Percentiles rank a stretch among this genome's conserved stretches.
Evolutionary conservation across 2,888 invertebrate species (phyloP).

Genomic region (Onthophagus sagittarius): DNA sequence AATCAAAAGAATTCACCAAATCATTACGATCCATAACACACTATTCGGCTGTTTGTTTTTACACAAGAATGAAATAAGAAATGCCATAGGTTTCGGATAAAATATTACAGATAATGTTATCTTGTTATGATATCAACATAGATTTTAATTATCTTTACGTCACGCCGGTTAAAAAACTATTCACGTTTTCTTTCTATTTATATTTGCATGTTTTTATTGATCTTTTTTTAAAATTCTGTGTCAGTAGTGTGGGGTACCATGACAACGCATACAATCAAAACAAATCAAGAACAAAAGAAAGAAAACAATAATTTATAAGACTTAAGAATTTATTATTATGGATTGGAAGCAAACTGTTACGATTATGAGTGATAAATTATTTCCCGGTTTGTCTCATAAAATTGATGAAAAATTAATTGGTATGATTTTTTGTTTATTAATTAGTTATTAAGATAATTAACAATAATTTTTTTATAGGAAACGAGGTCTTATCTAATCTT

Average conservation of each 20-base stretch:
- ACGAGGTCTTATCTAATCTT: slow-evolving; percentile 60
- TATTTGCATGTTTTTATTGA: no score
- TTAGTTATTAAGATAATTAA: neutral
- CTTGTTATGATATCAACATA: neutral
- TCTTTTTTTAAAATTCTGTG: neutral
- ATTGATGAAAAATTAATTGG: slow-evolving; percentile 33
- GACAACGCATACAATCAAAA: neutral
- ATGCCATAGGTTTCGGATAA: neutral
- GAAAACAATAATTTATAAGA: neutral
- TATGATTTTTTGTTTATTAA: slow-evolving; percentile 21
- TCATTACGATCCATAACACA: neutral
- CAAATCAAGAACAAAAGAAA: neutral
- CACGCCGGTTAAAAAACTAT: no score
- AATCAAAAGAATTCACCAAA: neutral
- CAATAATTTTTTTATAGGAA: slow-evolving; percentile 47
- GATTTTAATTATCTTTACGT: no score
- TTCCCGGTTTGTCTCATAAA: slow-evolving; percentile 49
- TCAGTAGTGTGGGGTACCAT: neutral
- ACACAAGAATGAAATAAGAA: no score
- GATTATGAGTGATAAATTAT: slow-evolving; percentile 49
- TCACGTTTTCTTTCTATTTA: no score
- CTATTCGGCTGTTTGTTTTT: neutral
- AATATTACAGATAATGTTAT: neutral
- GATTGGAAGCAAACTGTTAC: slow-evolving; percentile 50
- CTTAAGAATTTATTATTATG: neutral